Percentiles rank a stretch among this genome's conserved stretches.
Conservation (phyloP, 2,797 vertebrate species). For the Borostomias antarcticus region DNA sequence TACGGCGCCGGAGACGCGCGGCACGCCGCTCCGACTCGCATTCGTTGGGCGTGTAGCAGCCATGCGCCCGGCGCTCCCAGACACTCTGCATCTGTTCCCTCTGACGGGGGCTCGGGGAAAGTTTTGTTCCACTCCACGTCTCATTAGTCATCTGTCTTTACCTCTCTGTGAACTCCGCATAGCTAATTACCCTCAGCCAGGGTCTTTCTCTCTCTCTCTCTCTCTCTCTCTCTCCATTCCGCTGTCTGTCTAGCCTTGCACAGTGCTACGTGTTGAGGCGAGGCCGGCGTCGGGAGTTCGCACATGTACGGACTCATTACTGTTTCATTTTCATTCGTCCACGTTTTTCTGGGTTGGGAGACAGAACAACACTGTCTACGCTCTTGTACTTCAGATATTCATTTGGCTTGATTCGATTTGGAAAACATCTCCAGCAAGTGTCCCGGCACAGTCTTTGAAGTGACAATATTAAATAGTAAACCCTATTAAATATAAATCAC, state of each 20-base stretch:
- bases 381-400: constrained; percentile 71
- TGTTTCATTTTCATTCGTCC: constrained; percentile 57
- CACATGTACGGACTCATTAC: constrained; percentile 54
- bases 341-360: constrained; percentile 48
- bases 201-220: constrained; percentile 22
- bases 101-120: constrained; percentile 43
- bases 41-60: constrained; percentile 20
- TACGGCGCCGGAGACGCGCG: background rate
- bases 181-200: constrained; percentile 49
- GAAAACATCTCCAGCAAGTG: constrained; percentile 80
- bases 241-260: constrained; percentile 50
- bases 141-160: constrained; percentile 65
- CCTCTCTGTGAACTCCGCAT: constrained; percentile 49
- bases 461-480: constrained; percentile 86
- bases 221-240: constrained; percentile 7
- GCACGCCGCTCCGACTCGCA: constrained; percentile 9
- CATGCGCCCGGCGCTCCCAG: constrained; percentile 34
- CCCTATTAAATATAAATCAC: constrained; percentile 85
- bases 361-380: constrained; percentile 58
- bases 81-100: constrained; percentile 53
- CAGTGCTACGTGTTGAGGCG: constrained; percentile 52
- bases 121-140: constrained; percentile 64
- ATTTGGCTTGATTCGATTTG: constrained; percentile 80
- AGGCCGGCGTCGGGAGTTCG: constrained; percentile 43
- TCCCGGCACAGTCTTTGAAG: constrained; percentile 79